A percentile compares a stretch with the other conserved stretches of the same genome.
Evolutionary conservation across 2,113 vertebrate genomes (phyloP).

Genomic region (Panurus biarmicus): DNA sequence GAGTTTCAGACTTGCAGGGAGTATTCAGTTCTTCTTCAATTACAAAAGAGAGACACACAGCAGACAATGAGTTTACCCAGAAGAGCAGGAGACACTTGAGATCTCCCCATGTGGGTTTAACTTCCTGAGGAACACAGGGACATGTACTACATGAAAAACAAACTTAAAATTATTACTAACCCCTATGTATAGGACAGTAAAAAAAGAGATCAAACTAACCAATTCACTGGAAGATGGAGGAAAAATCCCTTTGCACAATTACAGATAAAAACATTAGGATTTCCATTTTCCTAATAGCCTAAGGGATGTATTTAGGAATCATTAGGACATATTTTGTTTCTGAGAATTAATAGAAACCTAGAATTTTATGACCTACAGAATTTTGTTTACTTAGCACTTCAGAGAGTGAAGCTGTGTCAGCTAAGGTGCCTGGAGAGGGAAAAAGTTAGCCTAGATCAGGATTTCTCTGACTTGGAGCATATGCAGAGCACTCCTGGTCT

Average conservation of each 20-base stretch:
- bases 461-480: background rate
- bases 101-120: background rate
- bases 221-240: background rate
- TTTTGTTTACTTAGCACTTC: background rate
- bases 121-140: background rate
- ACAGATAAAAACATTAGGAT: background rate
- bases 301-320: background rate
- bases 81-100: background rate
- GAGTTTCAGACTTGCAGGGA: background rate
- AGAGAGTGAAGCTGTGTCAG: background rate
- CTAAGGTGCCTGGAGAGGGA: background rate
- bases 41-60: background rate
- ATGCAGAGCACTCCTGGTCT: background rate
- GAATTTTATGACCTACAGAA: background rate
- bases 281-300: background rate
- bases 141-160: background rate
- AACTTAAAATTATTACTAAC: background rate
- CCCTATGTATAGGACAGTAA: background rate
- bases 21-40: background rate
- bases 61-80: background rate
- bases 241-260: background rate
- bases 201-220: background rate
- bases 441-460: background rate
- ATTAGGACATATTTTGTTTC: too few relatives aligned
- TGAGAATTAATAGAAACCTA: background rate